Base-by-base conservation (phyloP, 2,797 vertebrate species). In the Merluccius polli region DNA sequence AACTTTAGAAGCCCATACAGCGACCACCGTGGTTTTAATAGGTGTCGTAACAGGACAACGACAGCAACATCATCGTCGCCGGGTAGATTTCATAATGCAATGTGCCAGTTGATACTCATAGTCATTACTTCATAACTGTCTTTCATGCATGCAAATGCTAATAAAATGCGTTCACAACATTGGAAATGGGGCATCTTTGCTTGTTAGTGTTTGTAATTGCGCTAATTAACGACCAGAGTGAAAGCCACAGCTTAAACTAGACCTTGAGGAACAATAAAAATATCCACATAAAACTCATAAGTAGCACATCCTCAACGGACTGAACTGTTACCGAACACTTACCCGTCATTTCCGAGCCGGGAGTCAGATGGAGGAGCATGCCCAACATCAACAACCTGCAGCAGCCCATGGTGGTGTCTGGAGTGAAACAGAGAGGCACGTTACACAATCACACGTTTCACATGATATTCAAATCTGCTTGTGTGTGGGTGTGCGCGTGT, bases 371-470 rank as follows among this genome's bases (percentile, higher is more conserved):
- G 76, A 93, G 83, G 81, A 88, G 15, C 71, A 92, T 80, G 79
- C 84, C 90, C 88, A 92, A 88, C 81, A 90, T 76, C 83, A 92
- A 78, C 84, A 91, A 85, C 84, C 75, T 75, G 70, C 84, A 89
- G 83, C 82, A 82, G 85, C 86, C 74, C 93, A 94, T 94, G 88
- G 77, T 91, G 86, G 85, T 88, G 82, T 90, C 87, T 59, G 82
- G 68, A 87, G 82, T 75, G 77, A 82, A 78, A 83, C 21, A 77
- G 35, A 77, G 35, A 36, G 75, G 70, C 74, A 83, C 75, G 24
- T 48, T 32, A 65, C 79, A 86, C 74, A 80, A 33, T 71, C 77
- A 52, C 72, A 71, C 69, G 73, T 70, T 68, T 70, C 27, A n/a
- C 76, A 67, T 29, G 81, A 77, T 82, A 86, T 90, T 87, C 85